Percentiles rank a stretch among this genome's conserved stretches.
phyloP scores from a whole-genome alignment of 2,888 invertebrate species.

The Oscheius onirici region DNA sequence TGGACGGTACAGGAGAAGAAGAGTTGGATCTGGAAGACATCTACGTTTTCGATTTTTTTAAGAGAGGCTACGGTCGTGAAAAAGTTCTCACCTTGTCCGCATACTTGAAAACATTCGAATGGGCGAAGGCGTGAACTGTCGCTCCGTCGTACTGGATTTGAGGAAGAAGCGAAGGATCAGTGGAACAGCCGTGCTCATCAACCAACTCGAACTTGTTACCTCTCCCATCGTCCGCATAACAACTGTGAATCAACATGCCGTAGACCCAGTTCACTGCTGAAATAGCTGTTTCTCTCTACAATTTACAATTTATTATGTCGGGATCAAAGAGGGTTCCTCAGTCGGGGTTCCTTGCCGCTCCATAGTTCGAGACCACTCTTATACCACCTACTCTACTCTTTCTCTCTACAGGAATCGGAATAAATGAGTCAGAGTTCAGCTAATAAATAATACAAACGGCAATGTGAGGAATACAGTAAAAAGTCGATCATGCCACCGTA shows the following conservation, averaged over 20 bases:
- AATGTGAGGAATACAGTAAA: no score
- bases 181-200: conserved; percentile 68
- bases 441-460: no score
- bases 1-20: conserved; percentile 72
- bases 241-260: conserved; percentile 70
- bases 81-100: conserved; percentile 64
- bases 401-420: no score
- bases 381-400: no score
- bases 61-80: no score
- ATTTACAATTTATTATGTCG: background rate
- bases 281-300: background rate
- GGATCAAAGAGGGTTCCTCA: no score
- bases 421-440: no score
- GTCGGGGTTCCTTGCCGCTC: no score
- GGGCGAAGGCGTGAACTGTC: conserved; percentile 54
- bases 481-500: no score
- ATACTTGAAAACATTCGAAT: conserved; percentile 70
- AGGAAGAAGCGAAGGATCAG: conserved; percentile 63
- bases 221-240: conserved; percentile 71
- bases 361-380: no score
- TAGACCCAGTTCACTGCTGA: conserved; percentile 66
- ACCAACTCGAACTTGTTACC: conserved; percentile 70
- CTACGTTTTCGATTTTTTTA: background rate
- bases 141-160: conserved; percentile 55
- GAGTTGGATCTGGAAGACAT: conserved; percentile 58